phyloP scores from a whole-genome alignment of 2,888 invertebrate genomes.

The Theretra japonica region DNA sequence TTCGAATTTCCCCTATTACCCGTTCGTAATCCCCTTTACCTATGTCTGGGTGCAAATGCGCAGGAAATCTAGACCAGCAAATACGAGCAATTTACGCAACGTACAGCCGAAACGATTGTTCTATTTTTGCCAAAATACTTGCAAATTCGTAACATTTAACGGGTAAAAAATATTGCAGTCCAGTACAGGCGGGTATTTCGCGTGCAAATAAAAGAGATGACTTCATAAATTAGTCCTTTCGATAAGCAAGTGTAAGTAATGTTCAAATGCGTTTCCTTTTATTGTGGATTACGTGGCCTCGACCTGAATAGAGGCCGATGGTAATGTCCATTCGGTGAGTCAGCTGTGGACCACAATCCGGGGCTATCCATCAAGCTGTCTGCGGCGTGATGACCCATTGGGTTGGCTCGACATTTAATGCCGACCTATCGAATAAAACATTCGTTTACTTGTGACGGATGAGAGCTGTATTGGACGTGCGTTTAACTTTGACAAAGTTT shows the following conservation, averaged over 20 bases:
- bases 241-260: background rate
- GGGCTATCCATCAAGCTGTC: conserved; percentile 63
- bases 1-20: conserved; percentile 27
- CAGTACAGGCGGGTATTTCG: no score
- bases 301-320: conserved; percentile 36
- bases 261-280: conserved; percentile 25
- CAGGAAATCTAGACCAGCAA: conserved; percentile 16
- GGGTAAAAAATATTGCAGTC: no score
- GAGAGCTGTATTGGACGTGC: background rate
- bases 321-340: conserved; percentile 56
- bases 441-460: conserved; percentile 5
- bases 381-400: conserved; percentile 50
- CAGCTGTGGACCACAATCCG: conserved; percentile 47
- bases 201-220: no score
- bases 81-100: conserved; percentile 21
- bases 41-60: conserved; percentile 2
- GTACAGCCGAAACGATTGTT: conserved; percentile 9
- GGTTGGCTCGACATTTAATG: conserved; percentile 43
- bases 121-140: conserved; percentile 14
- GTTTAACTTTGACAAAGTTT: background rate
- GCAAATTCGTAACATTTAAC: background rate
- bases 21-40: conserved; percentile 20
- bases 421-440: conserved; percentile 26
- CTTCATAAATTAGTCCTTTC: background rate
- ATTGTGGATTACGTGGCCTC: conserved; percentile 28